Percentiles rank a stretch among this genome's conserved stretches.
These are phyloP conservation scores for Orthonevra nobilis DNA, from an alignment of 2,888 invertebrate species.

Conservation along the genomic window DNA sequence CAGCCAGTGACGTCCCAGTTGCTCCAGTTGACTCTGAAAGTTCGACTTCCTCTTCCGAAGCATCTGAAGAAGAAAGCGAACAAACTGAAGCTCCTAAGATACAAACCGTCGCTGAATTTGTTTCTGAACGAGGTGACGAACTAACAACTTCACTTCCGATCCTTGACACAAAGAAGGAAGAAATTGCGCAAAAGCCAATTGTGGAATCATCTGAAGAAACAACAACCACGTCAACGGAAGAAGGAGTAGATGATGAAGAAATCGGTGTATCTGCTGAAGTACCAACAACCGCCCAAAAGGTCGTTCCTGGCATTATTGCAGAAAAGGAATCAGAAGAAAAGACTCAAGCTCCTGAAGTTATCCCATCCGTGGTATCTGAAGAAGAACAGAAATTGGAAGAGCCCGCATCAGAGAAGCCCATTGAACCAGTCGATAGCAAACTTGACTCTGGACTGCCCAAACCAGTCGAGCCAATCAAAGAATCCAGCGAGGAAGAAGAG, in stretches of 20 bases:
- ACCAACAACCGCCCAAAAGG: constrained; percentile 21
- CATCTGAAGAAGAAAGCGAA: constrained; percentile 41
- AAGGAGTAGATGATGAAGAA: constrained; percentile 52
- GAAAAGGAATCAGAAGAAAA: constrained; percentile 20
- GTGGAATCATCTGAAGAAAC: constrained; percentile 28
- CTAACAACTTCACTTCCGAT: constrained; percentile 28
- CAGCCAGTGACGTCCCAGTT: neutral
- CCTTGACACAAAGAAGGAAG: constrained; percentile 61
- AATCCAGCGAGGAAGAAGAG: constrained; percentile 61
- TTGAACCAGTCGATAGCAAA: constrained; percentile 8
- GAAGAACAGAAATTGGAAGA: constrained; percentile 39
- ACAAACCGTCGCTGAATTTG: constrained; percentile 69
- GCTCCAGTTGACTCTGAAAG: constrained; percentile 10
- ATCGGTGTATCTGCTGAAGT: constrained; percentile 13
- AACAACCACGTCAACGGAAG: constrained; percentile 62
- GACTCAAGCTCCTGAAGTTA: constrained; percentile 36
- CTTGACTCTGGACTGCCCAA: constrained; percentile 50
- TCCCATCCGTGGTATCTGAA: constrained; percentile 33
- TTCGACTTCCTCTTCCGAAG: constrained; percentile 23
- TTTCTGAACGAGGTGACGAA: constrained; percentile 71
- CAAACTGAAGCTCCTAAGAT: constrained; percentile 52
- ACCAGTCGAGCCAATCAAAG: constrained; percentile 51
- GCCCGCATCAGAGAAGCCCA: constrained; percentile 17
- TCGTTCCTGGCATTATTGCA: neutral
- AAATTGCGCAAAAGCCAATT: constrained; percentile 10